These are phyloP conservation scores for Bombyx mori DNA, from an alignment of 1,140 invertebrate genomes.

Conservation along the genomic window DNA sequence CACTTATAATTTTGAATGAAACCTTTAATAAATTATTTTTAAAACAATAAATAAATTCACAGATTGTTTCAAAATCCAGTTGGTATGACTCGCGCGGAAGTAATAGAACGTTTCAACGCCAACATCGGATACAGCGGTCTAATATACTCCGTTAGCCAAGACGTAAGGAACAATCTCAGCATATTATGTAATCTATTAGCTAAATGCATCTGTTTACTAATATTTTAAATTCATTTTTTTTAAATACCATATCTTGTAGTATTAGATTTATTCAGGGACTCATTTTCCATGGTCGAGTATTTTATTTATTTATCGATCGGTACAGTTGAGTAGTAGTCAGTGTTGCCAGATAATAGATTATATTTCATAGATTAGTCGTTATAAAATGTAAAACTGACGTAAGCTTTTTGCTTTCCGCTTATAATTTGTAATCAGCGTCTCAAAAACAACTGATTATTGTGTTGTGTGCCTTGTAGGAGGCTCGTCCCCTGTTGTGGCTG, in stretches of 20 bases:
- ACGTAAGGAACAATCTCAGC: constrained; percentile 77
- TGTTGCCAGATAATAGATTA: no score
- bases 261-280: background rate
- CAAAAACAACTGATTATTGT: constrained; percentile 15
- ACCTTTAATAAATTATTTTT: no score
- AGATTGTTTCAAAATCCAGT: constrained; percentile 67
- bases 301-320: background rate
- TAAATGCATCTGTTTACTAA: constrained; percentile 8
- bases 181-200: constrained; percentile 1
- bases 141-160: constrained; percentile 94
- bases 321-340: no score
- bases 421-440: no score
- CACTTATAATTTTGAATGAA: no score
- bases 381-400: no score
- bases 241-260: no score
- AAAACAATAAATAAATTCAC: background rate
- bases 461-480: constrained; percentile 63
- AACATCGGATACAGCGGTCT: constrained; percentile 98
- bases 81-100: constrained; percentile 74
- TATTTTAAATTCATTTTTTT: background rate
- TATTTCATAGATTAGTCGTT: no score
- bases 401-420: no score
- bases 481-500: constrained; percentile 67
- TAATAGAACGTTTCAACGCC: constrained; percentile 94
- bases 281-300: constrained; percentile 6